Evolutionary conservation across 2,797 vertebrate species (phyloP).

Genomic region (Gymnoscopelus braueri): DNA sequence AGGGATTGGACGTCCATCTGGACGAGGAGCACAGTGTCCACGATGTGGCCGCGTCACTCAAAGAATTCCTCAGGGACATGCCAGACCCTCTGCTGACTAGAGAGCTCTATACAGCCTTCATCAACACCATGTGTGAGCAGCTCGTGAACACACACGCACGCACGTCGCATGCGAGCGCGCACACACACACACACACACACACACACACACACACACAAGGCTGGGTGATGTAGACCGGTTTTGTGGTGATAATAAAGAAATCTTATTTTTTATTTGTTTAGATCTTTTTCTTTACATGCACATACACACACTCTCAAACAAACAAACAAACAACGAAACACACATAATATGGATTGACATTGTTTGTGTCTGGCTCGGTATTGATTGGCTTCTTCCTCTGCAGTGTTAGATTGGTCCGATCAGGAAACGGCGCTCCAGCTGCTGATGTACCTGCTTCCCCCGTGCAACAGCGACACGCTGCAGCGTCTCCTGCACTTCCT

Average conservation of each 20-base stretch:
- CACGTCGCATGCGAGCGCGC: neutral
- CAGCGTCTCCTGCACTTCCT: constrained; percentile 93
- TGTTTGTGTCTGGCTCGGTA: neutral
- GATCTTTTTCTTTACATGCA: too few species aligned
- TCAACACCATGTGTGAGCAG: constrained; percentile 90
- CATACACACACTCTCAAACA: too few species aligned
- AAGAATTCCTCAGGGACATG: constrained; percentile 97
- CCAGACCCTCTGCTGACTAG: constrained; percentile 93
- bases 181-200: constrained; percentile 1
- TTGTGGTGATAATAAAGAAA: neutral
- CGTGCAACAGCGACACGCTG: constrained; percentile 96
- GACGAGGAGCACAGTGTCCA: constrained; percentile 94
- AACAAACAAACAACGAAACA: too few species aligned
- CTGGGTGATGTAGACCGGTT: neutral
- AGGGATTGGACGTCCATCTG: constrained; percentile 88
- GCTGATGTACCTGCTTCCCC: constrained; percentile 94
- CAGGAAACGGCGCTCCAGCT: constrained; percentile 89
- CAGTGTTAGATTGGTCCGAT: constrained; percentile 89
- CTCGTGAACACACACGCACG: neutral
- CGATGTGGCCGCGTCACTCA: constrained; percentile 94
- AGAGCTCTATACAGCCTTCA: constrained; percentile 96
- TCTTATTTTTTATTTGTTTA: too few species aligned
- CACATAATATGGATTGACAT: neutral
- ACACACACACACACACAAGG: neutral
- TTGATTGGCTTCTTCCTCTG: constrained; percentile 31